Conservation (phyloP, 1,140 invertebrate species). For the Papilio machaon region DNA sequence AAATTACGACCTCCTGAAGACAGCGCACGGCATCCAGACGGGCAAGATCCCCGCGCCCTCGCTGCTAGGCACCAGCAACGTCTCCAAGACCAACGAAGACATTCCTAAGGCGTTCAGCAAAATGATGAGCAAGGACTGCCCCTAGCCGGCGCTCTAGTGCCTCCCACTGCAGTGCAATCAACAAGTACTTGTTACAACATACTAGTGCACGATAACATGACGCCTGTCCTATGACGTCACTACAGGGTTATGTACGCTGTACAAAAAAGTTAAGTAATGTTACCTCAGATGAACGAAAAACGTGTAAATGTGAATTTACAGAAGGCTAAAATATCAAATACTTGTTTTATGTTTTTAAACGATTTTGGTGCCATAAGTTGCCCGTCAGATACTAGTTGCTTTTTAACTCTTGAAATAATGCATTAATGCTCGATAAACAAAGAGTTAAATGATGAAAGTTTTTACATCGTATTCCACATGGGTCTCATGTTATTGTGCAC, state of each 20-base stretch:
- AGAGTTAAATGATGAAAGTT: neutral
- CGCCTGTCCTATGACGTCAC: constrained; percentile 4
- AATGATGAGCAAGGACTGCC: constrained; percentile 78
- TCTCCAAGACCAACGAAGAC: constrained; percentile 90
- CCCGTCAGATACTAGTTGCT: neutral
- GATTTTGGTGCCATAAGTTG: neutral
- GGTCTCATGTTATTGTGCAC: constrained; percentile 20
- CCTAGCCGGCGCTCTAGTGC: constrained; percentile 55
- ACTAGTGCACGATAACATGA: constrained; percentile 10
- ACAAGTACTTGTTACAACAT: constrained; percentile 19
- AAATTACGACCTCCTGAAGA: constrained; percentile 96
- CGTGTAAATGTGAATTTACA: neutral
- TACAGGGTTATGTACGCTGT: neutral
- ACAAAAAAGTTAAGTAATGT: neutral
- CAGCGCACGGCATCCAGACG: constrained; percentile 87
- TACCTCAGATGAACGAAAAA: neutral
- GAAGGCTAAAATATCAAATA: neutral
- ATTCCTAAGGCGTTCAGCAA: constrained; percentile 88
- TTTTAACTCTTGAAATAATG: neutral
- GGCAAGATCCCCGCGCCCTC: constrained; percentile 88
- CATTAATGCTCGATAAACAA: neutral
- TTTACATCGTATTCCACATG: neutral
- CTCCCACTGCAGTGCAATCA: neutral
- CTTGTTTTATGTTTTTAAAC: neutral
- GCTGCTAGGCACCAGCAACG: constrained; percentile 86